phyloP scores from a whole-genome alignment of 1,140 invertebrate genomes.

The Dinoponera quadriceps region DNA sequence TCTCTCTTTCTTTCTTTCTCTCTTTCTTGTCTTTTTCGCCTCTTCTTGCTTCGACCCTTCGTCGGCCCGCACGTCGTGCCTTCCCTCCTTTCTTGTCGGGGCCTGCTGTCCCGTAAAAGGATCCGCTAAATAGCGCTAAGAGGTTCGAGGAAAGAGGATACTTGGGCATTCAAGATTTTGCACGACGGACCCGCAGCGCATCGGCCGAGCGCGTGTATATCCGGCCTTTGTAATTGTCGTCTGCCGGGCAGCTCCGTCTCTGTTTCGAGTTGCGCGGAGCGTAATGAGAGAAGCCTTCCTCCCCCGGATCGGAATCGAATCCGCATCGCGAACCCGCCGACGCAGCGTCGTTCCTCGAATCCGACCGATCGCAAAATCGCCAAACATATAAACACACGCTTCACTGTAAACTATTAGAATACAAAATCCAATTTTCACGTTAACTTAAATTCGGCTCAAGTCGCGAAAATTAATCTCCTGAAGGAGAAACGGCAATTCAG shows the following conservation, averaged over 20 bases:
- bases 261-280: conserved; percentile 1
- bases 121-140: conserved; percentile 81
- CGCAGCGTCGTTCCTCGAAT: neutral
- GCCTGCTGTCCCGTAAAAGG: conserved; percentile 80
- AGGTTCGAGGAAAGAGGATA: conserved; percentile 81
- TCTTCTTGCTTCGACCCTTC: conserved; percentile 58
- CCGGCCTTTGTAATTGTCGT: conserved; percentile 54
- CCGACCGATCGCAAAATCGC: too few species aligned
- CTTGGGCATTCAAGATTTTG: conserved; percentile 77
- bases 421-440: neutral
- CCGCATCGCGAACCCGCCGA: conserved; percentile 17
- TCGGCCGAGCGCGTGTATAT: conserved; percentile 33
- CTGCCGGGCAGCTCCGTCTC: conserved; percentile 7
- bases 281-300: conserved; percentile 60
- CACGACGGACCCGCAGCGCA: conserved; percentile 53
- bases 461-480: neutral
- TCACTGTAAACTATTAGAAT: neutral
- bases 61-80: conserved; percentile 67
- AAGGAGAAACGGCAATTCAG: neutral
- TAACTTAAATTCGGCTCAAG: neutral
- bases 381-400: too few species aligned
- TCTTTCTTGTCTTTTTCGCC: conserved; percentile 69
- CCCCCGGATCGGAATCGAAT: conserved; percentile 24
- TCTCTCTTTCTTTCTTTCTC: conserved; percentile 11
- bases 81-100: conserved; percentile 79